Evolutionary conservation across 2,888 invertebrate genomes (phyloP).

Genomic region (Platycheirus albimanus): DNA sequence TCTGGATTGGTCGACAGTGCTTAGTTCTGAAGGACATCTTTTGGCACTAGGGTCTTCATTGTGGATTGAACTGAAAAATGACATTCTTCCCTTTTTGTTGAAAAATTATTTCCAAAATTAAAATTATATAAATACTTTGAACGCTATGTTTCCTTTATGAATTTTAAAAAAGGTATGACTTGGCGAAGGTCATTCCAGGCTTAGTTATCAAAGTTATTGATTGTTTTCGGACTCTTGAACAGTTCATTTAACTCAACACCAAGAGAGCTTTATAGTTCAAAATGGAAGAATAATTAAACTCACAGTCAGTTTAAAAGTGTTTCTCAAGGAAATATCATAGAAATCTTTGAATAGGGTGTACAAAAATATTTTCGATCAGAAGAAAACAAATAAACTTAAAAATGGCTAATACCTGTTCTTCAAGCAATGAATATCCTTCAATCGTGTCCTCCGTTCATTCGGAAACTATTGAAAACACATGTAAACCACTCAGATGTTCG

Average conservation of each 20-base stretch:
- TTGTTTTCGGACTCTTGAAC: no score
- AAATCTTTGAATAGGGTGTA: neutral
- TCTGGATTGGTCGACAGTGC: neutral
- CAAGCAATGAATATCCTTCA: conserved; percentile 16
- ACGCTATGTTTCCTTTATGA: no score
- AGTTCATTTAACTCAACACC: no score
- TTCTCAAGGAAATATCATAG: neutral
- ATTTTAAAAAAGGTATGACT: no score
- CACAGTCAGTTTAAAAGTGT: neutral
- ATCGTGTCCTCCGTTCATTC: neutral
- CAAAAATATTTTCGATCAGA: neutral
- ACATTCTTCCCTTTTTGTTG: neutral
- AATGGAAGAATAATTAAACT: no score
- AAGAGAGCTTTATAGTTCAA: no score
- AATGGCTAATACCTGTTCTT: conserved; percentile 6
- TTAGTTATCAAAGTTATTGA: no score
- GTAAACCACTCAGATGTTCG: neutral
- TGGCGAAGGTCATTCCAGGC: no score
- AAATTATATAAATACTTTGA: no score
- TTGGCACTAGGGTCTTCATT: neutral
- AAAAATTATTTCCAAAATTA: no score
- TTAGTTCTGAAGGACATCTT: neutral
- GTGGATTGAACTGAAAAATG: neutral
- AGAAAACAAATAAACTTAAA: neutral
- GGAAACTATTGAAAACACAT: neutral